A percentile compares a stretch with the other conserved stretches of the same genome.
phyloP scores from a whole-genome alignment of 2,113 vertebrate species.

The Dascyllus trimaculatus region DNA sequence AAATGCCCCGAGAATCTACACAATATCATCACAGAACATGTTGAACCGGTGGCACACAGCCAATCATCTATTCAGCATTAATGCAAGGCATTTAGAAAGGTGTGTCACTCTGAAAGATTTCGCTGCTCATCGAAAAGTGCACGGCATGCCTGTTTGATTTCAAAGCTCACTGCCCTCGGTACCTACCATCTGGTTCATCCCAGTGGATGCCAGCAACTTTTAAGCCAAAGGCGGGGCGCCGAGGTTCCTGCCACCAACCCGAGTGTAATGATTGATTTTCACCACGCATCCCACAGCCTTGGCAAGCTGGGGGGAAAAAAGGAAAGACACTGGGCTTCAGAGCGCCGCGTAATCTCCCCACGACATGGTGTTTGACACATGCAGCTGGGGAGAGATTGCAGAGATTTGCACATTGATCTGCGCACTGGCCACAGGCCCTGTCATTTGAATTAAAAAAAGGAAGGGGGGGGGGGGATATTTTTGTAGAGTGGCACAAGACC shows the following conservation, averaged over 20 bases:
- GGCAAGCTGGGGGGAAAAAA: conserved; percentile 1
- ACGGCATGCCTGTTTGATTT: conserved; percentile 37
- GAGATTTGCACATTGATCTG: conserved; percentile 80
- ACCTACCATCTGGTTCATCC: conserved; percentile 59
- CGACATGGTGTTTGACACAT: conserved; percentile 62
- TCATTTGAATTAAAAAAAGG: conserved; percentile 77
- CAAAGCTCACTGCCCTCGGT: conserved; percentile 48
- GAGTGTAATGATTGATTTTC: conserved; percentile 59
- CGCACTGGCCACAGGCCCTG: conserved; percentile 36
- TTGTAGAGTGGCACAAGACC: conserved; percentile 52
- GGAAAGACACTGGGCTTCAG: conserved; percentile 4
- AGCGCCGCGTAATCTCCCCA: conserved; percentile 51
- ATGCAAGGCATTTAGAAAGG: conserved; percentile 38
- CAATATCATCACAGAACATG: conserved; percentile 20
- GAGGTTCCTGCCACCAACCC: conserved; percentile 51
- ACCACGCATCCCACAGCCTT: conserved; percentile 30
- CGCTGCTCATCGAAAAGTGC: conserved; percentile 28
- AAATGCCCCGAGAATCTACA: conserved; percentile 6
- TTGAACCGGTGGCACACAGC: conserved; percentile 1
- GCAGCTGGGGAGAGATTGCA: conserved; percentile 64
- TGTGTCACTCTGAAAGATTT: conserved; percentile 50
- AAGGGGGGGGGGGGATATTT: conserved; percentile 40
- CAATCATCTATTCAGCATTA: conserved; percentile 34
- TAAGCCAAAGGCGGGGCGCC: conserved; percentile 38
- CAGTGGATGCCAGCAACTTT: conserved; percentile 37